Evolutionary conservation across 2,113 vertebrate genomes (phyloP).

Genomic region (Aleadryas rufinucha): DNA sequence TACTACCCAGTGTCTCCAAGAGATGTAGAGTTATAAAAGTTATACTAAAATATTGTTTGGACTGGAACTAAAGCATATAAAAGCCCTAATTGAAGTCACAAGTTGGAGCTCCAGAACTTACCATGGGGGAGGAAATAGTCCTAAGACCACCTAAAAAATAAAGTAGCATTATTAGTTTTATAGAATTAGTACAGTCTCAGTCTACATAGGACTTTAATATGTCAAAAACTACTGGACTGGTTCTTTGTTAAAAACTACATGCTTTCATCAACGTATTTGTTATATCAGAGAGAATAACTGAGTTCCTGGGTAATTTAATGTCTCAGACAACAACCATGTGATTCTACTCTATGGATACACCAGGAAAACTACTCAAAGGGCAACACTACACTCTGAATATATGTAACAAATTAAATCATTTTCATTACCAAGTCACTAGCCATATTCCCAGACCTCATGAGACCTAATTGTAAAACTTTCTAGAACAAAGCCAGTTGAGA

Average conservation of each 20-base stretch:
- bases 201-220: constrained; percentile 6
- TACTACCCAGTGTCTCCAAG: constrained; percentile 11
- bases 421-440: not conserved
- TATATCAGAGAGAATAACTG: not conserved
- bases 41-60: constrained; percentile 17
- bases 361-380: not conserved
- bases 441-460: not conserved
- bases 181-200: constrained; percentile 31
- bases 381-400: not conserved
- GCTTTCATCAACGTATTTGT: not conserved
- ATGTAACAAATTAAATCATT: not conserved
- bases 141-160: constrained; percentile 69
- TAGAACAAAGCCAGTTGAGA: not conserved
- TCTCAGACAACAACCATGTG: not conserved
- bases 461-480: not conserved
- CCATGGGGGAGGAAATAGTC: constrained; percentile 70
- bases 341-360: not conserved
- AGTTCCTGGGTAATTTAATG: not conserved
- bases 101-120: constrained; percentile 74
- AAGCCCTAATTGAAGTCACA: constrained; percentile 63
- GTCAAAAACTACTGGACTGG: not conserved
- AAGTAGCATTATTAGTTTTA: constrained; percentile 65
- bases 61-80: constrained; percentile 61
- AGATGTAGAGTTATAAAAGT: not conserved
- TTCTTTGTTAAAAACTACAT: not conserved